Base-by-base conservation (phyloP, 2,888 invertebrate species). In the Lasioglossum malachurum region DNA sequence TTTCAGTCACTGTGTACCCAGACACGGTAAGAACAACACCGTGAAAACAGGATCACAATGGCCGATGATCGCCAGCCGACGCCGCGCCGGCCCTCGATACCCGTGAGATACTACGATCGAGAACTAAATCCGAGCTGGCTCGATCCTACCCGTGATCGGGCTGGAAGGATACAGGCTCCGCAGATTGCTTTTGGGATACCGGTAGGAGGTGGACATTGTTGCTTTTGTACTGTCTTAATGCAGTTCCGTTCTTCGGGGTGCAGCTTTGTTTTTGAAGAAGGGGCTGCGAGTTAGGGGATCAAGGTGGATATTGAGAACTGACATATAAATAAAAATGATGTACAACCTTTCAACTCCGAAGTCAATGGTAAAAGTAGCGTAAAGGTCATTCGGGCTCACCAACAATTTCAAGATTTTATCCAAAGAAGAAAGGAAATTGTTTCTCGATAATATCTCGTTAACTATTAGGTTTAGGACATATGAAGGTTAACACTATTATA, bases 1-100 rank as follows among this genome's bases (percentile, higher is more conserved):
- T 92, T 92, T 92, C 92, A 89, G 87, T 87, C 83, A 83, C 87
- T 86, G 88, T 81, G 79, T 74, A 81, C 44, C 86, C 78, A 84
- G 79, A 87, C 78, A 80, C 80, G 87, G 74, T 83, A 85, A 90
- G 89, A 91, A 91, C 90, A 88, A 89, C 88, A 85, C 91, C 91
- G 89, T 89, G 90, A 91, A 91, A 92, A 92, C 89, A 87, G 80
- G 88, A 90, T 88, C 88, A 90, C 89, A 89, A 91, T 92, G 84
- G 81, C 75, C 81, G 78, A 44, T 75, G 84, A 84, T 82, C 79
- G 80, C 19, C 46, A 41, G 72, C 78, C 75, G 60, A 69, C 57
- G 78, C 78, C 53, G 53, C 64, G 76, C 78, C 53, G 53, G 10
- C 23, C 53, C 67, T n/a, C 73, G 85, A 87, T 84, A 82, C 80